Base-by-base conservation (phyloP, 2,888 invertebrate species). In the Stictocephala bisonia region DNA sequence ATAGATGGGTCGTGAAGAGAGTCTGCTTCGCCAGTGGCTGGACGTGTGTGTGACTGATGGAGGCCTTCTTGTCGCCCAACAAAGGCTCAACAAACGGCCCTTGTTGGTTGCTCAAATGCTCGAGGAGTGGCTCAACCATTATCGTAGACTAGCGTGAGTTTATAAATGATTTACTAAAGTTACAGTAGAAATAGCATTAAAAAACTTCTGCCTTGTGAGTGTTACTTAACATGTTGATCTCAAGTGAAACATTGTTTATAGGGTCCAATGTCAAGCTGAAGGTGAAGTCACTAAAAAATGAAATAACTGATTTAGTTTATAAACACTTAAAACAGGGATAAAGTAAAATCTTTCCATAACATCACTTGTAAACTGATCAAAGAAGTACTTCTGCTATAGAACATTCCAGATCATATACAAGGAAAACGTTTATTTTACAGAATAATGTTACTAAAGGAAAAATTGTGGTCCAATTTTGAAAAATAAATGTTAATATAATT, bases 101-200 rank as follows among this genome's bases (percentile, higher is more conserved):
- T 86, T 93, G 76, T 86, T 95, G 67, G 94, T 95, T 75, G 93
- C 93, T 78, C 94, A 95, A 86, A 93, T 96, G 94, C 88, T 96
- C 44, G 95, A 97, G 85, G 97, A 97, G 86, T 97, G 97, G 97
- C 88, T 97, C 80, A 96, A 97, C 86, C 94, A 96, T 85, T 97
- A 97, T 85, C 88, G 96, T 80, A 88, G 94, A 80, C 89, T 93
- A 82, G 92, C 90, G 92, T 92, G 85, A 88, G 90, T 86, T 76
- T 92, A 85, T 88, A 90, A 86, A 76, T 72, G 53, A 35, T 68
- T 44, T 26, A 24, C 18, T 64, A 53, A 56, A 53, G 24, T 68
- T 41, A 44, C 18, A 20, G 20, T 58, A 26, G 2, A 3, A 58
- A 56, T 56, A 26, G 24, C 53, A 53, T 22, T 3, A 53, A 53